phyloP scores from a whole-genome alignment of 2,888 invertebrate species.

The Troilus luridus region DNA sequence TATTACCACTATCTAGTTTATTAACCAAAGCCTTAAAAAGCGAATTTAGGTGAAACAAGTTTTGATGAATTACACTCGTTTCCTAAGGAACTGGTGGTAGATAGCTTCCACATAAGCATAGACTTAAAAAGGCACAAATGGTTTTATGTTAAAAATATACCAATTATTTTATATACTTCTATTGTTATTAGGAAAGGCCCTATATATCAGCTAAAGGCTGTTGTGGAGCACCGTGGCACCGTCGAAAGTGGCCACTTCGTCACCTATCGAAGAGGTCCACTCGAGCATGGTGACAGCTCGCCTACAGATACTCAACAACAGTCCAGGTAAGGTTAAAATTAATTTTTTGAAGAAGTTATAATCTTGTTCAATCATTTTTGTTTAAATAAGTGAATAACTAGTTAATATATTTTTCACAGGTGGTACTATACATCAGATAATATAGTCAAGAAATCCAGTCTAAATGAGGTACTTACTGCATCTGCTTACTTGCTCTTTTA shows the following conservation, averaged over 20 bases:
- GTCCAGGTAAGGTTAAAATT: constrained; percentile 62
- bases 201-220: constrained; percentile 84
- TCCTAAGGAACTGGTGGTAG: too few species aligned
- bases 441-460: constrained; percentile 83
- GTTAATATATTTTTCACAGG: constrained; percentile 69
- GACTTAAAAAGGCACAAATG: too few species aligned
- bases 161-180: background rate
- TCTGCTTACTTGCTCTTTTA: constrained; percentile 96
- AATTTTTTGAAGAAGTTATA: constrained; percentile 50
- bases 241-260: constrained; percentile 95
- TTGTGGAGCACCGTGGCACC: constrained; percentile 92
- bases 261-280: constrained; percentile 85
- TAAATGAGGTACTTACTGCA: constrained; percentile 86
- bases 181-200: constrained; percentile 66
- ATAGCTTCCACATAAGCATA: too few species aligned
- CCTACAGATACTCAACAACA: constrained; percentile 65
- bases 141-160: too few species aligned
- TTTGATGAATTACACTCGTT: too few species aligned
- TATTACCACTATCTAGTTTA: too few species aligned
- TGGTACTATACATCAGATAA: constrained; percentile 93
- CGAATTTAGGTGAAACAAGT: too few species aligned
- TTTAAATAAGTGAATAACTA: background rate
- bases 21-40: too few species aligned
- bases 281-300: constrained; percentile 67
- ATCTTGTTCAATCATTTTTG: too few species aligned